Conservation (phyloP, 1,140 invertebrate species). For the Euwallacea similis region DNA sequence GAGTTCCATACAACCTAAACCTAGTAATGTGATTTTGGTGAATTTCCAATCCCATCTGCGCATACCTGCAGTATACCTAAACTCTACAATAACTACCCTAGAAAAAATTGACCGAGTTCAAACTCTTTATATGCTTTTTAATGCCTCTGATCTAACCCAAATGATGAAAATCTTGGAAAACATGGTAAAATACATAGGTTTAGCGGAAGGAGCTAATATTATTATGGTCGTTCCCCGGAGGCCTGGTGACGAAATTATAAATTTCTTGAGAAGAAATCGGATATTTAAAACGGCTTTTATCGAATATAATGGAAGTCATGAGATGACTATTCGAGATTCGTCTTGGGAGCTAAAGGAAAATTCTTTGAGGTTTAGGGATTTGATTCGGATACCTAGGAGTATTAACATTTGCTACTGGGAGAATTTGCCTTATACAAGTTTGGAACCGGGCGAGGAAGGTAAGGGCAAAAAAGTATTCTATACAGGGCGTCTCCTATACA, state of each 20-base stretch:
- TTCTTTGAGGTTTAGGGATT: not conserved
- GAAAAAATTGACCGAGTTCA: too few relatives aligned
- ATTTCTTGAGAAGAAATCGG: not conserved
- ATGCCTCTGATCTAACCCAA: too few relatives aligned
- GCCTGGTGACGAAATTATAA: not conserved
- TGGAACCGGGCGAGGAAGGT: too few relatives aligned
- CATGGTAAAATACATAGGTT: not conserved
- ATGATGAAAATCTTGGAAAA: too few relatives aligned
- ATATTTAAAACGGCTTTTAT: not conserved
- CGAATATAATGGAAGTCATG: not conserved
- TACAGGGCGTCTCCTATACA: too few relatives aligned
- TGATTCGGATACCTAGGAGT: not conserved
- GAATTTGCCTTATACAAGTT: not conserved
- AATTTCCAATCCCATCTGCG: too few relatives aligned
- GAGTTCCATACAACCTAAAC: too few relatives aligned
- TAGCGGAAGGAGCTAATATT: not conserved
- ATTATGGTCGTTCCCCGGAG: not conserved
- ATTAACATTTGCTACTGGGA: conserved; percentile 3
- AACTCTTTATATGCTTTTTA: too few relatives aligned
- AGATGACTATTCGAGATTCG: not conserved
- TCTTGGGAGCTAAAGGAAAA: not conserved
- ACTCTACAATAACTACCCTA: too few relatives aligned
- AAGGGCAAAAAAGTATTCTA: too few relatives aligned
- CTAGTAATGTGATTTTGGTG: too few relatives aligned
- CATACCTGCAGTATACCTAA: too few relatives aligned